phyloP scores from a whole-genome alignment of 2,113 vertebrate genomes.

The Ahaetulla prasina region DNA sequence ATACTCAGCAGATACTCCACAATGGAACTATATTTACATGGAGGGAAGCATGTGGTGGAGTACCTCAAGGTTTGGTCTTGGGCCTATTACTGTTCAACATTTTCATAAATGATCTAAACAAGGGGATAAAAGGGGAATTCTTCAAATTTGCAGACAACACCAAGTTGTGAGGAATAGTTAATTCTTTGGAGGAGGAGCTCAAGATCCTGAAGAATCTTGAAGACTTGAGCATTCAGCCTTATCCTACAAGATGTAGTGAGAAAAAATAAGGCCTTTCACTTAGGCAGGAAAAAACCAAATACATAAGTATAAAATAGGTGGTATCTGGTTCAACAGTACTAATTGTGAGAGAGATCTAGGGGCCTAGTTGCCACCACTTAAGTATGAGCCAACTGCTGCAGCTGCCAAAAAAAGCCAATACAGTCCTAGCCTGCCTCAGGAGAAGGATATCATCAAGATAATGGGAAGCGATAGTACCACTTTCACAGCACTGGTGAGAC shows the following conservation, averaged over 20 bases:
- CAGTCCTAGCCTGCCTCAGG: background rate
- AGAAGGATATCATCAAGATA: background rate
- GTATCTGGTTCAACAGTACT: background rate
- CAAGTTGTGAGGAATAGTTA: background rate
- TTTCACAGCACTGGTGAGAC: background rate
- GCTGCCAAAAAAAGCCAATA: background rate
- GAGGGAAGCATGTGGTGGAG: background rate
- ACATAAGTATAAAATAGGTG: background rate
- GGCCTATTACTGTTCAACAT: background rate
- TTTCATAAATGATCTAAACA: background rate
- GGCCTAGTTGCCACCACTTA: background rate
- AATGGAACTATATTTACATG: background rate
- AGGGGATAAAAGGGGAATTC: background rate
- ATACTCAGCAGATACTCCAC: background rate
- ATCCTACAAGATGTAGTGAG: background rate
- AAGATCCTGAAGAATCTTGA: background rate
- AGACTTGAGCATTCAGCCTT: background rate
- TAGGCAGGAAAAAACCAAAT: background rate
- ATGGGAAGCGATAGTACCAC: background rate
- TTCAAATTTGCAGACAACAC: background rate
- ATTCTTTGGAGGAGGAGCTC: background rate
- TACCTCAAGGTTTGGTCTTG: background rate
- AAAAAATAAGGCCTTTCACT: background rate
- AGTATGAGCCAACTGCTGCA: background rate
- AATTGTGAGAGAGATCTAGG: background rate